These are phyloP conservation scores for Sminthurinus signatus DNA, from an alignment of 1,140 invertebrate species.

Conservation along the genomic window DNA sequence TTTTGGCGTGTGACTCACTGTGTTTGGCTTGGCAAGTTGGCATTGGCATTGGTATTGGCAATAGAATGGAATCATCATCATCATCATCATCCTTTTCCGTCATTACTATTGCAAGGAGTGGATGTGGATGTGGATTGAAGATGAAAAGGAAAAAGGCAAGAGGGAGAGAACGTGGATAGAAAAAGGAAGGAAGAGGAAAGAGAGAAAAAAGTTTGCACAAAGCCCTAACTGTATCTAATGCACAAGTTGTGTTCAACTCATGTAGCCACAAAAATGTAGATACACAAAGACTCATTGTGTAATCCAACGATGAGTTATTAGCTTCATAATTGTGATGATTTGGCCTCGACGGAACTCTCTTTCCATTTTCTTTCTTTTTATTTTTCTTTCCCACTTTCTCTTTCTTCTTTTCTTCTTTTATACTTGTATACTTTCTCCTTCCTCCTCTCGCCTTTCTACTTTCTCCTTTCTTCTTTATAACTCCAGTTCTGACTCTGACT, in stretches of 20 bases:
- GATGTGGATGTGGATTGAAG: too few species aligned
- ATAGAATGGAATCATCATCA: too few species aligned
- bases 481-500: too few species aligned
- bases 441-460: background rate
- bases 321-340: slow-evolving; percentile 21
- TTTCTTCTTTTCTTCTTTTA: slow-evolving; percentile 1
- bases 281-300: slow-evolving; percentile 1
- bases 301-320: slow-evolving; percentile 16
- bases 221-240: background rate
- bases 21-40: too few species aligned
- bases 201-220: background rate
- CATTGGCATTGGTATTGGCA: too few species aligned
- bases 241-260: slow-evolving; percentile 7
- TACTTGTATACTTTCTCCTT: background rate
- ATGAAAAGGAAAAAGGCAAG: background rate
- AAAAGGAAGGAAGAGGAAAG: too few species aligned
- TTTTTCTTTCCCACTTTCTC: background rate
- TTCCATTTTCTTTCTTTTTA: background rate
- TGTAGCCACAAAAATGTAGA: slow-evolving; percentile 4
- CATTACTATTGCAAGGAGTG: too few species aligned
- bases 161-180: background rate
- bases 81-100: too few species aligned
- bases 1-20: too few species aligned
- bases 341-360: background rate
- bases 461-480: too few species aligned